Conservation (phyloP, 2,113 vertebrate genomes). For the Heterotis niloticus region DNA sequence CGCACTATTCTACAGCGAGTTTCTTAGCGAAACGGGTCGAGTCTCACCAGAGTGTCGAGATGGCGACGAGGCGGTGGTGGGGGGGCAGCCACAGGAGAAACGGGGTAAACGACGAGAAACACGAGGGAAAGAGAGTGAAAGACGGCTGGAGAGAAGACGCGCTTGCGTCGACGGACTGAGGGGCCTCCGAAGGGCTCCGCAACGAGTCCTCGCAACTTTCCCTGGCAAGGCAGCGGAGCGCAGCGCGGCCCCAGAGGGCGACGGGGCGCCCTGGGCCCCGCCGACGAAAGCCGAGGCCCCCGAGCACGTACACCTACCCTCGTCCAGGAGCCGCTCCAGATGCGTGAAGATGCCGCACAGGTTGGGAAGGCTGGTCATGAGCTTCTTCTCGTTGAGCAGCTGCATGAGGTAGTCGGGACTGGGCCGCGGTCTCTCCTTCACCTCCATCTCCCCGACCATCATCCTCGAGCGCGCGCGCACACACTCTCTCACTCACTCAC, state of each 20-base stretch:
- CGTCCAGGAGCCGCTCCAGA: slow-evolving; percentile 73
- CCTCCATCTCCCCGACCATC: slow-evolving; percentile 80
- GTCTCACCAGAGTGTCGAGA: no score
- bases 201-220: neutral
- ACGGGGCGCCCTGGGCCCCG: no score
- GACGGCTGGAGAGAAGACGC: neutral
- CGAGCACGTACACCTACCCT: slow-evolving; percentile 55
- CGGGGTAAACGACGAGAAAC: no score
- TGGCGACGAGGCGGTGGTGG: no score
- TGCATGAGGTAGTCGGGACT: slow-evolving; percentile 81
- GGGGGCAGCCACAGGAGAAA: no score
- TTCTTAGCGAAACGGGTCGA: no score
- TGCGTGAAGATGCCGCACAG: slow-evolving; percentile 79
- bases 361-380: slow-evolving; percentile 76
- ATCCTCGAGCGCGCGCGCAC: slow-evolving; percentile 64
- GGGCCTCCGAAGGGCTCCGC: no score
- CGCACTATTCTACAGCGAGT: no score
- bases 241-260: no score
- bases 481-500: no score
- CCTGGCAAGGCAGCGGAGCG: neutral
- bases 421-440: slow-evolving; percentile 80
- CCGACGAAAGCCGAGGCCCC: slow-evolving; percentile 33
- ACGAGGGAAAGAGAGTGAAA: neutral
- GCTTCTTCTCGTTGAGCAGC: slow-evolving; percentile 76
- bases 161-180: no score